Evolutionary conservation across 2,113 vertebrate genomes (phyloP), one percentile per base, ranked within the genome.

Genomic region (Antechinus flavipes): DNA sequence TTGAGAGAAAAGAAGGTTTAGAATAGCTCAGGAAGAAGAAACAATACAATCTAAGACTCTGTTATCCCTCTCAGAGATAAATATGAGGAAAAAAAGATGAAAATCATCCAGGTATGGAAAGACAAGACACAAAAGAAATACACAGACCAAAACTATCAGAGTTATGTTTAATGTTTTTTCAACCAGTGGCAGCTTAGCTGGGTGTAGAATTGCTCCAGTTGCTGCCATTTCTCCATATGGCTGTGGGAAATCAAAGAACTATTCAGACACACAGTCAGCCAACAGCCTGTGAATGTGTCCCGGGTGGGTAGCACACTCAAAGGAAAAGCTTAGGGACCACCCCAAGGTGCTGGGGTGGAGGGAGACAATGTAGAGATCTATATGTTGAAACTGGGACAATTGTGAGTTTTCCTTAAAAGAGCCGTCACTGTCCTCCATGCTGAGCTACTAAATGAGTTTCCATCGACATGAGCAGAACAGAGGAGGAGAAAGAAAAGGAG

Each of bases 381-480:
- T 52, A 53, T 42, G 90, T 2, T 46, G 68, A 50, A 5, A 14
- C 2, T 9, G 27, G 52, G 90, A 47, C 26, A 35, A 58, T 96
- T 97, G 96, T 92, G 91, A 94, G 95, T n/a, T 90, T 35, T 93
- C 68, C 94, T 93, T 10, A 6, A 92, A 93, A 16, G 92, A 56
- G 30, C 10, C 19, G 54, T 10, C 22, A 11, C 90, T 93, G 16
- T 35, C 90, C 68, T 97, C 93, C 96, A 93, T 30, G 68, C 95
- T 97, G 89, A 97, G 93, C 53, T 92, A 49, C 52, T 96, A 97
- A 97, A 96, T 97, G 35, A 97, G 55, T 92, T 97, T 97, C 96
- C 90, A 89, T 94, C 56, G n/a, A 49, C 92, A 90, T 91, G 95
- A 68, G 0, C 19, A 92, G 55, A 1, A 91, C 7, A 9, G 92